Evolutionary conservation across 2,888 invertebrate species (phyloP).

Genomic region (Pterostichus madidus): DNA sequence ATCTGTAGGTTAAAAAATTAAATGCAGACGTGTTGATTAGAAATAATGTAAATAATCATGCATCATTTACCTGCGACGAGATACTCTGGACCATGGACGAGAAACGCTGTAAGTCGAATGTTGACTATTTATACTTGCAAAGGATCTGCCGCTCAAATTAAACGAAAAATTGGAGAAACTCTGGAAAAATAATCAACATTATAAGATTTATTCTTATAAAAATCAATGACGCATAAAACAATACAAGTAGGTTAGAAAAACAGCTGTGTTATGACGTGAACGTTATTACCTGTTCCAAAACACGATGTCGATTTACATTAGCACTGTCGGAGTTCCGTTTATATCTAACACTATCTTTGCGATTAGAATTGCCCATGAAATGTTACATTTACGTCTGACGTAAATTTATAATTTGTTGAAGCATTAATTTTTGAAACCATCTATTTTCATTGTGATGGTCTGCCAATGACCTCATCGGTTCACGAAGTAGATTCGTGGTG

Average conservation of each 20-base stretch:
- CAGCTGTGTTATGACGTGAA: conserved; percentile 69
- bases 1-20: background rate
- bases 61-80: conserved; percentile 80
- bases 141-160: conserved; percentile 82
- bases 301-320: conserved; percentile 72
- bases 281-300: conserved; percentile 73
- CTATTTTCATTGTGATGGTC: conserved; percentile 59
- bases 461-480: conserved; percentile 62
- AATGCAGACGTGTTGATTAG: background rate
- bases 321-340: conserved; percentile 72
- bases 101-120: conserved; percentile 82
- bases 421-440: conserved; percentile 55
- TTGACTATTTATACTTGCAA: conserved; percentile 81
- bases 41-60: conserved; percentile 48
- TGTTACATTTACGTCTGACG: conserved; percentile 54
- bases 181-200: conserved; percentile 75
- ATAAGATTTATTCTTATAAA: conserved; percentile 65
- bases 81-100: conserved; percentile 84
- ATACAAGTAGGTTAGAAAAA: conserved; percentile 71
- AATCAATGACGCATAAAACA: conserved; percentile 74
- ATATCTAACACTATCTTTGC: conserved; percentile 71
- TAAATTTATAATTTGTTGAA: conserved; percentile 57
- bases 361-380: conserved; percentile 76
- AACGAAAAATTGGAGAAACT: conserved; percentile 81
- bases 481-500: conserved; percentile 60